Percentiles rank a stretch among this genome's conserved stretches.
Conservation (phyloP, 2,797 vertebrate genomes). For the Caiman crocodilus region DNA sequence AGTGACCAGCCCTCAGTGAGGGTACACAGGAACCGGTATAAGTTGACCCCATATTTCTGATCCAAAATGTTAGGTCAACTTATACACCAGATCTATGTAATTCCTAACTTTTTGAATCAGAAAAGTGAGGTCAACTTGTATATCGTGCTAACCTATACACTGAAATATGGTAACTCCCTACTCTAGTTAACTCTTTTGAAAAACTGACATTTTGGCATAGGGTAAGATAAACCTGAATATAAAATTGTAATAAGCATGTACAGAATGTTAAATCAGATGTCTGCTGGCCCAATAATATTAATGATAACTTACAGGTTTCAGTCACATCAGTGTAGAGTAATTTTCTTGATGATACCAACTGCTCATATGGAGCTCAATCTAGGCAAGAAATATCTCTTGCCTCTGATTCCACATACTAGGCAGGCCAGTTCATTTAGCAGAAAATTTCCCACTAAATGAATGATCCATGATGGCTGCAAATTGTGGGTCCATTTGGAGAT, state of each 20-base stretch:
- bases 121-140: too few relatives aligned
- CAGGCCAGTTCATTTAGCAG: not conserved
- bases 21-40: too few relatives aligned
- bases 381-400: not conserved
- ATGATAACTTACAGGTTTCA: not conserved
- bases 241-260: not conserved
- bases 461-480: not conserved
- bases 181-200: not conserved
- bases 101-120: too few relatives aligned
- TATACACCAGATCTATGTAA: too few relatives aligned
- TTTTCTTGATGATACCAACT: constrained; percentile 5
- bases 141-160: too few relatives aligned
- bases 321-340: not conserved
- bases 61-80: too few relatives aligned
- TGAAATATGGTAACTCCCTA: not conserved
- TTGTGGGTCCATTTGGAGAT: not conserved
- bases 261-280: not conserved
- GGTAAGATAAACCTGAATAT: not conserved
- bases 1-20: too few relatives aligned
- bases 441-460: constrained; percentile 10
- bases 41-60: too few relatives aligned
- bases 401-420: not conserved
- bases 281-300: not conserved
- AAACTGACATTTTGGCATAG: not conserved
- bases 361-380: not conserved